Evolutionary conservation across 2,113 vertebrate genomes (phyloP).

Genomic region (Dicrurus megarhynchus): DNA sequence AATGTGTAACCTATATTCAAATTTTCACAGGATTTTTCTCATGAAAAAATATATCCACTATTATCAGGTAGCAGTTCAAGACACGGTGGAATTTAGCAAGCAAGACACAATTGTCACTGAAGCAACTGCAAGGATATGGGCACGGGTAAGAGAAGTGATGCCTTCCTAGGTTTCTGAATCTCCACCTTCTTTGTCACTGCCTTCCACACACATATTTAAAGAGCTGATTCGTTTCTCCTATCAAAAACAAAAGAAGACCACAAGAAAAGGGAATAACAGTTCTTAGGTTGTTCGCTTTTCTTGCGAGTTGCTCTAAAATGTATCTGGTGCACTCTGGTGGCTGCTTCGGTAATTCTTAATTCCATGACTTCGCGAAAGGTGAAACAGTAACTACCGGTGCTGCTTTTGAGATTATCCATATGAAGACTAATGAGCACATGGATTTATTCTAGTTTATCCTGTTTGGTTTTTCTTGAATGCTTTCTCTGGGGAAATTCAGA

Average conservation of each 20-base stretch:
- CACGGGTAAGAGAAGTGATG: background rate
- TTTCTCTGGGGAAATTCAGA: background rate
- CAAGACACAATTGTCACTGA: background rate
- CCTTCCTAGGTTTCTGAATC: background rate
- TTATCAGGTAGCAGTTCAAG: background rate
- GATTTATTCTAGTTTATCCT: background rate
- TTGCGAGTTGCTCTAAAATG: background rate
- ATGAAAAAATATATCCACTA: background rate
- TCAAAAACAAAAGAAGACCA: background rate
- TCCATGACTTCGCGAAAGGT: background rate
- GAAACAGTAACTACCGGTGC: background rate
- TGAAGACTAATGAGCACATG: background rate
- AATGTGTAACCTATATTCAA: background rate
- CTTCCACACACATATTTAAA: background rate
- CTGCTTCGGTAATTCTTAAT: background rate
- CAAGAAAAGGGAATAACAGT: background rate
- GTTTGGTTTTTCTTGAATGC: background rate
- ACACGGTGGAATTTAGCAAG: background rate
- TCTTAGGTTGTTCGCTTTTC: background rate
- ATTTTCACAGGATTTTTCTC: background rate
- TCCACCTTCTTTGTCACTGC: background rate
- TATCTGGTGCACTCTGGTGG: conserved; percentile 66
- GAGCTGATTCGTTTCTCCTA: background rate
- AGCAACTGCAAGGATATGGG: background rate
- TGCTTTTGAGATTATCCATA: background rate